Conservation (phyloP, 2,888 invertebrate species). For the Harmothoe impar region DNA sequence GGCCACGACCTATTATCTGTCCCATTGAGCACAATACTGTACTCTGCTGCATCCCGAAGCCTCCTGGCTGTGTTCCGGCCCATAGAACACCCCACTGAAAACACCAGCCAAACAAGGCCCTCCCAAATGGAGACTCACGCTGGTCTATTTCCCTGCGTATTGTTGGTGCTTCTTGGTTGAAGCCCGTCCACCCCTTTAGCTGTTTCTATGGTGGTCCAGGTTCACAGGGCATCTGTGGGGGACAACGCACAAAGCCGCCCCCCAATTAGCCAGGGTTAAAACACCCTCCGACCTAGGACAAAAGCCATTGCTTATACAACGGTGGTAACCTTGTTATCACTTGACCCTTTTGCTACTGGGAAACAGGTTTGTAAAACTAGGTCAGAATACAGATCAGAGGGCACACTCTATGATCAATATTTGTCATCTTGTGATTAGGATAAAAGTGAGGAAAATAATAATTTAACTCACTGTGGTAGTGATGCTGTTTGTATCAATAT, state of each 20-base stretch:
- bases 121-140: slow-evolving; percentile 37
- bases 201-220: slow-evolving; percentile 48
- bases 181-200: slow-evolving; percentile 46
- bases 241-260: slow-evolving; percentile 53
- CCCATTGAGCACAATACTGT: slow-evolving; percentile 54
- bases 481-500: too few species aligned
- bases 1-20: slow-evolving; percentile 57
- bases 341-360: slow-evolving; percentile 12
- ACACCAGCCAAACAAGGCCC: slow-evolving; percentile 52
- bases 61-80: slow-evolving; percentile 57
- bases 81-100: slow-evolving; percentile 42
- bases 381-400: not conserved
- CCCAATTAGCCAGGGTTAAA: slow-evolving; percentile 59
- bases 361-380: not conserved
- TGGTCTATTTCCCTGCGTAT: slow-evolving; percentile 49
- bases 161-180: slow-evolving; percentile 5
- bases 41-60: slow-evolving; percentile 39
- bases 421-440: too few species aligned
- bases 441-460: too few species aligned
- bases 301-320: slow-evolving; percentile 52
- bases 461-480: too few species aligned
- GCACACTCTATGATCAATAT: too few species aligned
- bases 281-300: slow-evolving; percentile 48
- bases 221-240: slow-evolving; percentile 45
- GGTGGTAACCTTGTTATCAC: slow-evolving; percentile 47